Conservation (phyloP, 2,888 invertebrate species). For the Tolmerus cingulatus region DNA sequence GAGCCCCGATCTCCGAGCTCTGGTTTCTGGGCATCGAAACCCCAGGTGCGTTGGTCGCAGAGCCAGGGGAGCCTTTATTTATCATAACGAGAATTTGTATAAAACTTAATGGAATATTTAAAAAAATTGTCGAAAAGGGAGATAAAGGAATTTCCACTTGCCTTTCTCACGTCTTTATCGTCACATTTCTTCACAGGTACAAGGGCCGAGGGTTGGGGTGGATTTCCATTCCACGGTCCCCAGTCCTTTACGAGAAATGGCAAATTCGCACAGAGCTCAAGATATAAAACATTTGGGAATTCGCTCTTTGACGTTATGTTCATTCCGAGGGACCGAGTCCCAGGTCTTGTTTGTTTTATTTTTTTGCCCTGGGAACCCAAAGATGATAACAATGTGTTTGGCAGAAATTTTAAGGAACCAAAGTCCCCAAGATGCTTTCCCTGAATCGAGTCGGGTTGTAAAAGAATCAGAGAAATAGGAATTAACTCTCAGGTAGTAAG, state of each 20-base stretch:
- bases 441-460: neutral
- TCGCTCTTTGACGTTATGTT: neutral
- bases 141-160: conserved; percentile 13
- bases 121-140: conserved; percentile 4
- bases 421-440: neutral
- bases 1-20: neutral
- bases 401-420: neutral
- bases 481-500: neutral
- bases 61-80: neutral
- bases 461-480: neutral
- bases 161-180: conserved; percentile 14
- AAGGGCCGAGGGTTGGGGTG: neutral
- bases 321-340: neutral
- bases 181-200: neutral
- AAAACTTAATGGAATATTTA: conserved; percentile 25
- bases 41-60: neutral
- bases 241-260: neutral
- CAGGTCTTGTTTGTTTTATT: neutral
- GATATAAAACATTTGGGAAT: conserved; percentile 17
- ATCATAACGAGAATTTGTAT: conserved; percentile 27
- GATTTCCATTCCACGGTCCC: neutral
- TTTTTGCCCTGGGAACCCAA: neutral
- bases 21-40: neutral
- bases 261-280: neutral
- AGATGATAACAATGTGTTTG: neutral